Evolutionary conservation across 2,797 vertebrate genomes (phyloP).

Genomic region (Pagetopsis macropterus): DNA sequence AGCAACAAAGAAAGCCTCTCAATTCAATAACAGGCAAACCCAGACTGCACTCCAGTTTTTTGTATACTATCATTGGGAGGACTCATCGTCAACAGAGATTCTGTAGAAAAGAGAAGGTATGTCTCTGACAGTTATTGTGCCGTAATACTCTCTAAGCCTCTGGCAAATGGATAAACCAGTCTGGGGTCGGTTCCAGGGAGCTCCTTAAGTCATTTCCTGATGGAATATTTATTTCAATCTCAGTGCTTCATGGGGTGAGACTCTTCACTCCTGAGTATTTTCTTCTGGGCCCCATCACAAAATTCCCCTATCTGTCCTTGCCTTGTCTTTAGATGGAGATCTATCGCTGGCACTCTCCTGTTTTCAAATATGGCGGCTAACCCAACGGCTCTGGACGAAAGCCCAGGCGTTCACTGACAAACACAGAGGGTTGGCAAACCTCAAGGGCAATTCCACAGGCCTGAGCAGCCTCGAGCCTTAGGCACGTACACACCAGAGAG

Average conservation of each 20-base stretch:
- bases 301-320: constrained; percentile 36
- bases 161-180: constrained; percentile 72
- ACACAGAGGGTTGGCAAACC: constrained; percentile 34
- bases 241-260: constrained; percentile 64
- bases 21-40: constrained; percentile 50
- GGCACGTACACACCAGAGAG: constrained; percentile 17
- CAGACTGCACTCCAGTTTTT: constrained; percentile 50
- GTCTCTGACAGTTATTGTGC: constrained; percentile 32
- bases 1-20: constrained; percentile 34
- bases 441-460: constrained; percentile 13
- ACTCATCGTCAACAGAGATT: constrained; percentile 63
- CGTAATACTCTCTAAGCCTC: constrained; percentile 43
- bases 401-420: constrained; percentile 8
- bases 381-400: constrained; percentile 6
- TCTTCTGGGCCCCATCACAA: constrained; percentile 46
- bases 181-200: constrained; percentile 65
- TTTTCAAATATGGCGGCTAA: constrained; percentile 44
- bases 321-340: constrained; percentile 41
- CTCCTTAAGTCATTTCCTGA: constrained; percentile 79
- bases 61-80: constrained; percentile 58
- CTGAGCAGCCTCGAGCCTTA: not conserved
- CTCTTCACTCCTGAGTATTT: constrained; percentile 40
- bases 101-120: constrained; percentile 36
- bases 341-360: constrained; percentile 29
- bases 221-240: constrained; percentile 73